phyloP scores from a whole-genome alignment of 2,888 invertebrate species.

The Sphinx pinastri region DNA sequence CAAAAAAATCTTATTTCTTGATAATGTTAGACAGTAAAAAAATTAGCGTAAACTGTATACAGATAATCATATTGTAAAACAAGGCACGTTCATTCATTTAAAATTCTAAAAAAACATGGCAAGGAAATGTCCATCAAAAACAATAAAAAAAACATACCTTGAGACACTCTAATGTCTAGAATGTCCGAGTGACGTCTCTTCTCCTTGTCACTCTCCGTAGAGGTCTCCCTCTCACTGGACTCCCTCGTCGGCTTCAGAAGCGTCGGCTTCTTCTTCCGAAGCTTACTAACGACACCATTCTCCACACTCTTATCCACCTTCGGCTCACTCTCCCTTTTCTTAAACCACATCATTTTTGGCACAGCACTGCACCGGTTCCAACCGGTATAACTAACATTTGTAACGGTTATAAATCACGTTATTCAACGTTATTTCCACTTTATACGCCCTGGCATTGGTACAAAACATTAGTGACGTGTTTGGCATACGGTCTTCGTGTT shows the following conservation, averaged over 20 bases:
- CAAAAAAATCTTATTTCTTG: no score
- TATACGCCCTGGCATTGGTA: neutral
- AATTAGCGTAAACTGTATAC: neutral
- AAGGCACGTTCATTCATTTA: conserved; percentile 13
- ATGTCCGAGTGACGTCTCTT: conserved; percentile 76
- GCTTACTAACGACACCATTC: conserved; percentile 67
- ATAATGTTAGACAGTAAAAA: no score
- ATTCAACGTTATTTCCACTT: conserved; percentile 26
- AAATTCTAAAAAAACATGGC: conserved; percentile 39
- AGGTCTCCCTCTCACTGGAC: conserved; percentile 77
- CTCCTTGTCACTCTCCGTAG: conserved; percentile 77
- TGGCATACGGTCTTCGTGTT: conserved; percentile 11
- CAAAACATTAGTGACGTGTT: conserved; percentile 13
- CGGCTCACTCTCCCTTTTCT: conserved; percentile 59
- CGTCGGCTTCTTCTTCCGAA: conserved; percentile 72
- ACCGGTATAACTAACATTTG: conserved; percentile 39
- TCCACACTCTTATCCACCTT: conserved; percentile 69
- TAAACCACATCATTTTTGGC: conserved; percentile 77
- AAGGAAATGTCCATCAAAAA: conserved; percentile 43
- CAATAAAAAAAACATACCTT: conserved; percentile 57
- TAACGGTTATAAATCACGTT: neutral
- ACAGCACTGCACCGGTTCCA: conserved; percentile 37
- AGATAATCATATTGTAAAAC: neutral
- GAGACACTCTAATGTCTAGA: conserved; percentile 73
- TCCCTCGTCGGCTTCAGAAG: conserved; percentile 72